These are phyloP conservation scores for Ochotona curzoniae DNA, from an alignment of 2,113 vertebrate genomes.

Conservation along the genomic window DNA sequence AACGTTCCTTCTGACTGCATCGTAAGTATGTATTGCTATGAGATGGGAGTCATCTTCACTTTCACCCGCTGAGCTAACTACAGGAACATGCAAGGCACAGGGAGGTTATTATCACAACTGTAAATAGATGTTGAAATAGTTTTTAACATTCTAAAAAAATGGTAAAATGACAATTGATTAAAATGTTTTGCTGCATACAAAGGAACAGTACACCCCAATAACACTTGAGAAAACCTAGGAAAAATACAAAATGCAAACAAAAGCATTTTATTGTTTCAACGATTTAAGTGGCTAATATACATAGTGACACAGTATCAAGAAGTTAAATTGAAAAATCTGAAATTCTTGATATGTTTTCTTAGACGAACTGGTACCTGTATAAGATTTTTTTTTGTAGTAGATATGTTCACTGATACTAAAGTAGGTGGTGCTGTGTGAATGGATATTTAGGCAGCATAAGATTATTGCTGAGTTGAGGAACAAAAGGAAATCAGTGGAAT, in stretches of 20 bases:
- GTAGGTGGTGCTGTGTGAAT: not conserved
- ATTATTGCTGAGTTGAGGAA: not conserved
- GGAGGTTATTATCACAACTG: not conserved
- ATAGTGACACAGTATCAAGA: not conserved
- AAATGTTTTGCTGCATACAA: not conserved
- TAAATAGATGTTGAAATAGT: not conserved
- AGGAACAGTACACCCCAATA: not conserved
- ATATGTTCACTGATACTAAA: not conserved
- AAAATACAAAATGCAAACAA: not conserved
- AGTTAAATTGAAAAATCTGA: not conserved
- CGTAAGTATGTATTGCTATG: conserved; percentile 48
- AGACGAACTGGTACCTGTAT: too few relatives aligned
- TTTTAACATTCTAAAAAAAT: not conserved
- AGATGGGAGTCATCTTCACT: not conserved
- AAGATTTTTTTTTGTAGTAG: not conserved
- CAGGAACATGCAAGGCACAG: not conserved
- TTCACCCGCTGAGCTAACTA: not conserved
- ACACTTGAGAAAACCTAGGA: not conserved
- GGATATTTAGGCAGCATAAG: not conserved
- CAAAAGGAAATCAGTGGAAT: not conserved
- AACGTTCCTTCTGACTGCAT: conserved; percentile 44
- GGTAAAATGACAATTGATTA: not conserved
- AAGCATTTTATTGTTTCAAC: not conserved
- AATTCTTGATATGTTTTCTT: not conserved
- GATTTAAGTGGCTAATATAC: not conserved